Base-by-base conservation (phyloP, 2,797 vertebrate species). In the Gila robusta region DNA sequence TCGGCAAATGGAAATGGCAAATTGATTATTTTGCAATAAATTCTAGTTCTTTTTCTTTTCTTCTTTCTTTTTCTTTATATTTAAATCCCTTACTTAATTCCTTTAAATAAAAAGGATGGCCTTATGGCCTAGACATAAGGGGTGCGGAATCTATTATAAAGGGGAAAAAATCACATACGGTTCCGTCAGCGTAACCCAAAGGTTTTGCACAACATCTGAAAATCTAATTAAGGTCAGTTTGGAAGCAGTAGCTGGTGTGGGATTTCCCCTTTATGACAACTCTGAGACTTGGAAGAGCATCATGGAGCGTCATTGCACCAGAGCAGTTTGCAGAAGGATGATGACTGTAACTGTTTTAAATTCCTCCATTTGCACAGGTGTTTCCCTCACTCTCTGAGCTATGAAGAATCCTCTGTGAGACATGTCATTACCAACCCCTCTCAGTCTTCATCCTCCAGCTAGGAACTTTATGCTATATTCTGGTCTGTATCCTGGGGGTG, bases 221-320 rank as follows among this genome's bases (percentile, higher is more conserved):
- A 69, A 79, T 86, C 93, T 89, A 92, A 93, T 94, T 92, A 93
- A 70, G 47, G 10, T 88, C 73, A 32, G 76, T 88, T 93, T 92
- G 91, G 92, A 93, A 89, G 86, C 90, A 69, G 73, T 88, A 69
- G 81, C 73, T 39, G 82, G 89, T 90, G 80, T 91, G 89, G 89
- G 88, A 93, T 91, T 92, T 92, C 79, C 82, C 69, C 49, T 83
- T 79, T 92, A 91, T 89, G 67, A 79, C 80, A 66, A 26, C 66
- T 47, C 23, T 8, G 84, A 79, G 82, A 86, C 79, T 78, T 72
- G 79, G 44, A 86, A 26, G 82, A 41, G 12, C 11, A 83, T 67
- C 56, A 71, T 71, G 78, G 70, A 86, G 41, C 17, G 35, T 41
- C 56, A 67, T 82, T 83, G 72, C 69, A 87, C 11, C 56, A 56